A percentile compares a stretch with the other conserved stretches of the same genome.
phyloP scores from a whole-genome alignment of 1,140 invertebrate genomes.

The Drosophila navojoa region DNA sequence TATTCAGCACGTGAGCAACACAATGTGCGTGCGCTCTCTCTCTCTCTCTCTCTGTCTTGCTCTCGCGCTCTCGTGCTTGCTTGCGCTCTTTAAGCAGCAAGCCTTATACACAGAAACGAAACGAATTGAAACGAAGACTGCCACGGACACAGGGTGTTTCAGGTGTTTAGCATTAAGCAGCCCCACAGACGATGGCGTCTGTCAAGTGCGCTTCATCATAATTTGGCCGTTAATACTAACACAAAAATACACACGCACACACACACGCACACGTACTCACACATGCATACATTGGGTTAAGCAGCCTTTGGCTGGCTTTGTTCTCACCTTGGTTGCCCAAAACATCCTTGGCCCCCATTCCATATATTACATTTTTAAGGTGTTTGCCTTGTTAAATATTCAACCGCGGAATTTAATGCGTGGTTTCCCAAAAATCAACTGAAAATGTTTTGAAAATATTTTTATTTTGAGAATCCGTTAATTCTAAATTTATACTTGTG shows the following conservation, averaged over 20 bases:
- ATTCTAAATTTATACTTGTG: too few species aligned
- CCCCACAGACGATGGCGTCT: constrained; percentile 47
- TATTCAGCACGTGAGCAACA: constrained; percentile 25
- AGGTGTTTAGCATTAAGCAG: constrained; percentile 29
- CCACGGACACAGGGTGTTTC: constrained; percentile 55
- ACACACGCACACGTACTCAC: neutral
- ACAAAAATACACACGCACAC: constrained; percentile 8
- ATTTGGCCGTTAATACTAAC: constrained; percentile 69
- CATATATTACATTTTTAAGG: constrained; percentile 38
- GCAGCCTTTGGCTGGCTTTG: constrained; percentile 44
- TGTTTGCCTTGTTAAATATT: constrained; percentile 72
- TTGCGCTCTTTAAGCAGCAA: neutral
- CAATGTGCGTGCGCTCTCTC: constrained; percentile 17
- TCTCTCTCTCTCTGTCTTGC: neutral
- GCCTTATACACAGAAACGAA: constrained; percentile 59
- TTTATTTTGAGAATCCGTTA: constrained; percentile 2
- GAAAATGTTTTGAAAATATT: constrained; percentile 4
- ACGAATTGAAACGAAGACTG: constrained; percentile 28
- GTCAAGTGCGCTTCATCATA: constrained; percentile 78
- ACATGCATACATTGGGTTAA: constrained; percentile 1
- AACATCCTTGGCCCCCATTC: constrained; percentile 35
- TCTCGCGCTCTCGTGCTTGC: neutral
- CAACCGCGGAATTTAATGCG: constrained; percentile 58
- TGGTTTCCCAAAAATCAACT: constrained; percentile 15
- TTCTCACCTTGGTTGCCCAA: constrained; percentile 20